A percentile compares a stretch with the other conserved stretches of the same genome.
Evolutionary conservation across 1,140 invertebrate species (phyloP).

Genomic region (Phymastichus coffea): DNA sequence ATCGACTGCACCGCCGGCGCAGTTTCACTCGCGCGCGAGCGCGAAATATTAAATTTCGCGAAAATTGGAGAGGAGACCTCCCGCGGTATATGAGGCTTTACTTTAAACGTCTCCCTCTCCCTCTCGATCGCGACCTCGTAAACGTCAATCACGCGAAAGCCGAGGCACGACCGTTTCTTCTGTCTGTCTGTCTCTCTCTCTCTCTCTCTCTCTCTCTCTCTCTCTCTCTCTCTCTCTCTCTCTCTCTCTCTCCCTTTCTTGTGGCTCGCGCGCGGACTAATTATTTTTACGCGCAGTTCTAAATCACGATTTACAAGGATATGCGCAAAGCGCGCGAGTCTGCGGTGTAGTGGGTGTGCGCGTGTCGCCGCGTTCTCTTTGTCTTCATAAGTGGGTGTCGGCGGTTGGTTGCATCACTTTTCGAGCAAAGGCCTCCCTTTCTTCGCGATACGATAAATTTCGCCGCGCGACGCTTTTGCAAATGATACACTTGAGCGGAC

Average conservation of each 20-base stretch:
- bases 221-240: not conserved
- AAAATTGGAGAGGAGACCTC: too few relatives aligned
- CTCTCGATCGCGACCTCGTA: too few relatives aligned
- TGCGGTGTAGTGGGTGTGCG: not conserved
- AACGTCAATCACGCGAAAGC: too few relatives aligned
- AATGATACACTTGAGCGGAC: not conserved
- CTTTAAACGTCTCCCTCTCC: too few relatives aligned
- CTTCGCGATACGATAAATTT: not conserved
- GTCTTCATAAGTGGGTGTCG: constrained; percentile 21
- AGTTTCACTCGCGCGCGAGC: too few relatives aligned
- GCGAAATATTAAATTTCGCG: too few relatives aligned
- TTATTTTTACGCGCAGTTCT: too few relatives aligned
- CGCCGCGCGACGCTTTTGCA: not conserved
- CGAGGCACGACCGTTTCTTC: constrained; percentile 5
- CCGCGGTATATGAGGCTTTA: too few relatives aligned
- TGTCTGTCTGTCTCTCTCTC: not conserved
- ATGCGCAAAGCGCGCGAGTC: not conserved
- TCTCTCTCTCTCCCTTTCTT: not conserved
- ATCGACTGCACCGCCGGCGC: too few relatives aligned
- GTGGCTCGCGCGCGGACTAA: too few relatives aligned
- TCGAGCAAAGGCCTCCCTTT: too few relatives aligned
- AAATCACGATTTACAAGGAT: not conserved
- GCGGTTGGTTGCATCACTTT: constrained; percentile 19
- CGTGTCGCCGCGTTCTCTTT: constrained; percentile 18
- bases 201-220: constrained; percentile 3